Percentiles rank a stretch among this genome's conserved stretches.
These are phyloP conservation scores for Meloe dianella DNA, from an alignment of 2,888 invertebrate genomes.

Conservation along the genomic window DNA sequence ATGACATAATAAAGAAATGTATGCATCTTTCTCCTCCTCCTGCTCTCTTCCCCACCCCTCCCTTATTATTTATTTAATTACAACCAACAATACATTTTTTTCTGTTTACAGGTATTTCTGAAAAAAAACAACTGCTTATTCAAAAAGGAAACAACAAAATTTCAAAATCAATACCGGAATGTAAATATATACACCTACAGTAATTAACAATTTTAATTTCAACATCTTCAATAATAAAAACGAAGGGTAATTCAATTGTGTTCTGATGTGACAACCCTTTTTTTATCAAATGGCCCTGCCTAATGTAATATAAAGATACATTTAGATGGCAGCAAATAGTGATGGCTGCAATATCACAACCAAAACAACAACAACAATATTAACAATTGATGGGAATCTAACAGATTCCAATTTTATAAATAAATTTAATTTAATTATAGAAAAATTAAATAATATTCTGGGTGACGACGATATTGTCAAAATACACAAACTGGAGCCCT, in stretches of 20 bases:
- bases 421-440: slow-evolving; percentile 78
- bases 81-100: slow-evolving; percentile 20
- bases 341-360: slow-evolving; percentile 73
- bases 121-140: background rate
- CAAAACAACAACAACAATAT: slow-evolving; percentile 65
- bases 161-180: background rate
- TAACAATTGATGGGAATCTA: slow-evolving; percentile 91
- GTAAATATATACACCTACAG: background rate
- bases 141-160: background rate
- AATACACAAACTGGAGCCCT: slow-evolving; percentile 90
- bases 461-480: slow-evolving; percentile 60
- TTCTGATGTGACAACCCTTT: slow-evolving; percentile 19
- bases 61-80: slow-evolving; percentile 13
- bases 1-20: slow-evolving; percentile 4
- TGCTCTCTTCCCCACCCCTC: background rate
- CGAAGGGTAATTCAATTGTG: slow-evolving; percentile 28
- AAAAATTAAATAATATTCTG: slow-evolving; percentile 79
- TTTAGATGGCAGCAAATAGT: slow-evolving; percentile 82
- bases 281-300: slow-evolving; percentile 23
- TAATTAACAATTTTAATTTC: background rate
- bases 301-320: slow-evolving; percentile 22
- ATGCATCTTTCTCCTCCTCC: background rate
- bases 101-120: slow-evolving; percentile 14
- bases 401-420: slow-evolving; percentile 85
- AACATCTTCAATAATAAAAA: background rate